Conservation (phyloP, 2,797 vertebrate species). For the Glyptemys insculpta region DNA sequence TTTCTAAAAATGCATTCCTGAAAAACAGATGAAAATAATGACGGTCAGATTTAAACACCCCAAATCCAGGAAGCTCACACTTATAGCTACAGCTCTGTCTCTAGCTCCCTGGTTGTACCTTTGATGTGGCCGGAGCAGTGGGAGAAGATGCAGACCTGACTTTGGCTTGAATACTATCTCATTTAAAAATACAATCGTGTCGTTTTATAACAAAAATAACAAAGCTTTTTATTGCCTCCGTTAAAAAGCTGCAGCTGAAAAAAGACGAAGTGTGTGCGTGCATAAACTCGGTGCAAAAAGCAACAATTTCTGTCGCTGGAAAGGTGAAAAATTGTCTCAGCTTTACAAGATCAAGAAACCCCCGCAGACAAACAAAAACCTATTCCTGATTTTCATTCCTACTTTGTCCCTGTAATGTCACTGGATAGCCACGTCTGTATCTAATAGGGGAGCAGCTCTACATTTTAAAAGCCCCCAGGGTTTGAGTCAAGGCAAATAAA, state of each 20-base stretch:
- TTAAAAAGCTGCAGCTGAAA: slow-evolving; percentile 39
- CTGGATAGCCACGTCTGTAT: neutral
- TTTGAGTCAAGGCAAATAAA: neutral
- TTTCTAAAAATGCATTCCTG: slow-evolving; percentile 49
- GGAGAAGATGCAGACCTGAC: slow-evolving; percentile 54
- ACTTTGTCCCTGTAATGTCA: neutral
- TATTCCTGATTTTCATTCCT: neutral
- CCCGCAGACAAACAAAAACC: slow-evolving; percentile 36
- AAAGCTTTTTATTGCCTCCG: neutral
- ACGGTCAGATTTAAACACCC: slow-evolving; percentile 62
- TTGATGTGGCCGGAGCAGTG: slow-evolving; percentile 73
- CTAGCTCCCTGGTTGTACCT: slow-evolving; percentile 49
- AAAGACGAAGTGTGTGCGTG: neutral
- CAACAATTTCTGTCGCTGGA: neutral
- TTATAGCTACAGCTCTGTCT: slow-evolving; percentile 61
- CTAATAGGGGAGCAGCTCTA: neutral
- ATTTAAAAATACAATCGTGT: slow-evolving; percentile 48
- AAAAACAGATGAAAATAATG: slow-evolving; percentile 37
- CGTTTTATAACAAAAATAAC: slow-evolving; percentile 52
- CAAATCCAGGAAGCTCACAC: slow-evolving; percentile 70
- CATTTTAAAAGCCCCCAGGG: slow-evolving; percentile 25
- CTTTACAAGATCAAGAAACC: neutral
- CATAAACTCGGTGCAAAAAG: neutral
- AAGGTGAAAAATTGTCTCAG: slow-evolving; percentile 43
- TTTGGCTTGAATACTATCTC: slow-evolving; percentile 50